Evolutionary conservation across 2,113 vertebrate genomes (phyloP).

Genomic region (Lampris megalopsis): DNA sequence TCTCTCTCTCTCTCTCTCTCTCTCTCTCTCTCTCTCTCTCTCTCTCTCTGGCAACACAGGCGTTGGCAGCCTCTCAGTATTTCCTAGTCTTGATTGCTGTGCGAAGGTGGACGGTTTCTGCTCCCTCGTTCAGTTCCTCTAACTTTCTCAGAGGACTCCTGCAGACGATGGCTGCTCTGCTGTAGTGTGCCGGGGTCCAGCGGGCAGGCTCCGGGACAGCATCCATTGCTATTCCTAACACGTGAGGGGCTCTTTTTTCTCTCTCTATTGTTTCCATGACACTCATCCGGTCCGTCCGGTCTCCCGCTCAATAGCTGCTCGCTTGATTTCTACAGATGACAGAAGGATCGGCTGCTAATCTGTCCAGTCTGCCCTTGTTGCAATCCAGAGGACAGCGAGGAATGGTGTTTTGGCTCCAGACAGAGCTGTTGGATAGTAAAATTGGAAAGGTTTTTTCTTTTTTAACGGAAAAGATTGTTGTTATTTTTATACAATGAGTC

Average conservation of each 20-base stretch:
- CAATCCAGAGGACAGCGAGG: no score
- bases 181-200: conserved; percentile 40
- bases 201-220: conserved; percentile 30
- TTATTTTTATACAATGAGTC: conserved; percentile 8
- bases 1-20: no score
- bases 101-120: conserved; percentile 31
- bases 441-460: conserved; percentile 8
- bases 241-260: conserved; percentile 48
- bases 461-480: conserved; percentile 10
- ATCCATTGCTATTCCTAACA: neutral
- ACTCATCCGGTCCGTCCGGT: conserved; percentile 3
- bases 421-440: neutral
- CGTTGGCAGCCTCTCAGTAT: conserved; percentile 52
- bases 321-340: neutral
- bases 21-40: no score
- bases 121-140: conserved; percentile 27
- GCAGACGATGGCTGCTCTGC: conserved; percentile 22
- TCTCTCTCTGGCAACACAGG: neutral
- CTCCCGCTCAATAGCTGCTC: conserved; percentile 1
- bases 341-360: neutral
- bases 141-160: conserved; percentile 1
- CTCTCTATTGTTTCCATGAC: conserved; percentile 13
- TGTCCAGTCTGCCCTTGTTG: neutral
- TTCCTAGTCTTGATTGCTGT: conserved; percentile 67
- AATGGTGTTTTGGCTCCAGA: no score